Percentiles rank a stretch among this genome's conserved stretches.
Conservation (phyloP, 2,888 invertebrate genomes). For the Trypoxylon attenuatum region DNA sequence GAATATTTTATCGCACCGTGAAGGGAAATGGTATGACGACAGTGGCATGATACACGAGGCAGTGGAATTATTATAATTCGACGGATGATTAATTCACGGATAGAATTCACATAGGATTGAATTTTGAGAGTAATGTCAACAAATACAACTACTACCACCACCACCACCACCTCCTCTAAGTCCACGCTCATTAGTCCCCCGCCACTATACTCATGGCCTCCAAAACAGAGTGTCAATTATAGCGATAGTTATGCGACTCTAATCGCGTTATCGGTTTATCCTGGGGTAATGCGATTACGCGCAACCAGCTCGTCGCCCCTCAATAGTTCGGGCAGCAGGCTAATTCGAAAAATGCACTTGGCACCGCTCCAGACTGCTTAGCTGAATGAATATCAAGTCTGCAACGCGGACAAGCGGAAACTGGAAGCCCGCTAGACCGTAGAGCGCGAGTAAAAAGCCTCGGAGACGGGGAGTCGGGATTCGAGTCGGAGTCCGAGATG, state of each 20-base stretch:
- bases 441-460: not conserved
- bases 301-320: not conserved
- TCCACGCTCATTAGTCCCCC: not conserved
- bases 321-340: no score
- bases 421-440: no score
- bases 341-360: not conserved
- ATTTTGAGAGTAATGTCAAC: no score
- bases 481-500: no score
- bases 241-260: slow-evolving; percentile 8
- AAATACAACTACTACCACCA: no score
- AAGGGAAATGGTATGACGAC: no score
- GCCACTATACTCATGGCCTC: slow-evolving; percentile 13
- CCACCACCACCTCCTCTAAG: no score
- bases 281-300: slow-evolving; percentile 33
- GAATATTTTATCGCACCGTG: not conserved
- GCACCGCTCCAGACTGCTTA: not conserved
- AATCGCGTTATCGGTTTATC: slow-evolving; percentile 37
- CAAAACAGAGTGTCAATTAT: slow-evolving; percentile 8
- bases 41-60: no score
- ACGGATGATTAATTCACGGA: not conserved
- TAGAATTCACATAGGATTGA: no score
- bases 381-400: not conserved
- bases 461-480: no score
- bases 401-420: not conserved
- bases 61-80: not conserved